Evolutionary conservation across 37 sponge, comb jelly and placozoan genomes (phyloP), one percentile per base, ranked within the genome.

Genomic region (Tethya wilhelma): DNA sequence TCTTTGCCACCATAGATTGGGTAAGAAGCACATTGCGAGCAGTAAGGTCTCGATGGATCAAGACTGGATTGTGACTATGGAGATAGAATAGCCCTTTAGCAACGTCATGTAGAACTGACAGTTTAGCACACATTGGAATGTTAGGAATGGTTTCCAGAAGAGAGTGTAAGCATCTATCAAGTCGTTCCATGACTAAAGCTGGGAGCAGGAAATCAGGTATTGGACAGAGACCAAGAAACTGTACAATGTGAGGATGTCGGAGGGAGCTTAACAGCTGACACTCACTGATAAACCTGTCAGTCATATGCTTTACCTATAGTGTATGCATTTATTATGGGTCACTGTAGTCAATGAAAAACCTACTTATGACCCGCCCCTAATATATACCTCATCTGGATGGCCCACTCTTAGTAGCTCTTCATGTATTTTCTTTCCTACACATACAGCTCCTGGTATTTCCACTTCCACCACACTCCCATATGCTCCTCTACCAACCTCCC

Each of bases 41-140:
- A 65, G 87, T 90, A 12, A 90, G 68, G 68, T 90, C 90, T 63
- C 90, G 65, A 65, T 90, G 90, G 28, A 90, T 90, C 19, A 90
- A 79, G 4, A 85, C 80, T 20, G 90, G 90, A 25, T 40, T 59
- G 20, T 76, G 69, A 23, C 78, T 85, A 58, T 90, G 90, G 26
- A 90, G 64, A 56, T 85, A 90, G 53, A 85, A 60, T 20, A 90
- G 81, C 8, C 90, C 90, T 38, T 71, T 69, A 9, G 59, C 59
- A 2, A 7, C 59, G 9, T 58, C 59, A 7, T 58, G 59, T 26
- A 58, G 9, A 2, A 58, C 9, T 23, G 59, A 58, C 26, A 23
- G 9, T 58, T 58, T 58, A 58, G 59, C 26, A 58, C 26, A 2
- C 9, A 58, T 23, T 9, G 59, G 59, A 28, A 58, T 58, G 26